A percentile compares a stretch with the other conserved stretches of the same genome.
These are phyloP conservation scores for Anadara kagoshimensis DNA, from an alignment of 1,140 invertebrate genomes.

Conservation along the genomic window DNA sequence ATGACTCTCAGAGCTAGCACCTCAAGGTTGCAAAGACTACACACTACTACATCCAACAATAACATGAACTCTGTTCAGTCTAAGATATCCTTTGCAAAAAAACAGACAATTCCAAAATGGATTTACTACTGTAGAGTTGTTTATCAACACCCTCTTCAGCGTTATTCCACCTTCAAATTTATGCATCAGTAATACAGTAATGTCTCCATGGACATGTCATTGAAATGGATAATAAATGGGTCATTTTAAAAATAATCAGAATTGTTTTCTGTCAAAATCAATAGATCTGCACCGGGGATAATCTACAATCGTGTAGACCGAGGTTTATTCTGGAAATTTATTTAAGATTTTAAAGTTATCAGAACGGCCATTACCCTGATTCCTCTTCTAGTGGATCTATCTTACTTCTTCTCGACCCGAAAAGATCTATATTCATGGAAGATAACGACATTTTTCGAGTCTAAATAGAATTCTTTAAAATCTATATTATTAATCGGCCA, in stretches of 20 bases:
- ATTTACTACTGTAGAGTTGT: no score
- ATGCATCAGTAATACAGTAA: no score
- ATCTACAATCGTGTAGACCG: neutral
- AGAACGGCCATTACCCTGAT: conserved; percentile 24
- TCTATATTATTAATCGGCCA: conserved; percentile 10
- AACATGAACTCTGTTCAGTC: no score
- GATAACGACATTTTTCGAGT: neutral
- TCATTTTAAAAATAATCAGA: neutral
- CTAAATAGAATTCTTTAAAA: neutral
- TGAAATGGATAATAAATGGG: neutral
- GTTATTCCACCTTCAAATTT: no score
- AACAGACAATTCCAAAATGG: no score
- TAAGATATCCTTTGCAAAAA: no score
- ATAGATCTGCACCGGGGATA: neutral
- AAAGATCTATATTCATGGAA: conserved; percentile 6
- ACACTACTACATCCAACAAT: no score
- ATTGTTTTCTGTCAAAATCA: neutral
- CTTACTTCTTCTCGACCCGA: conserved; percentile 4
- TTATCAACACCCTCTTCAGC: no score
- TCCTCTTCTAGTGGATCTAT: conserved; percentile 24
- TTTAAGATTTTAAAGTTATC: neutral
- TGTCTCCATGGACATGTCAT: no score
- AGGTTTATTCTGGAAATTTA: neutral
- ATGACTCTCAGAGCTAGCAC: no score
- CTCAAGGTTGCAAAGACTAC: no score